Conservation (phyloP, 2,113 vertebrate genomes). For the Planiliza haematocheilus region DNA sequence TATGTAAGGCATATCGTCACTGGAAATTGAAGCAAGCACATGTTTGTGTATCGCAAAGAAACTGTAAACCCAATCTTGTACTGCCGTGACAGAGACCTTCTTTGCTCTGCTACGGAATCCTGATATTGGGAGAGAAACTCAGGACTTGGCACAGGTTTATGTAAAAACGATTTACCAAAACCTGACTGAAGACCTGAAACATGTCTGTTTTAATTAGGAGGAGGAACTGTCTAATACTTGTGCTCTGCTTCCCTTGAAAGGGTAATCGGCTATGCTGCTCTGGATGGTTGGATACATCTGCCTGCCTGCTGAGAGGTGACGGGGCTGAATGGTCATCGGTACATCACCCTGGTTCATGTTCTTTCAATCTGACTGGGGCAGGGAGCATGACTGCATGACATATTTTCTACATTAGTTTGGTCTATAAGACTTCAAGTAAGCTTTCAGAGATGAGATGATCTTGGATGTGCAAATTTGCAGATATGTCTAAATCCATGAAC, state of each 20-base stretch:
- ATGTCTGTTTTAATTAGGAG: not conserved
- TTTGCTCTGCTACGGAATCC: conserved; percentile 76
- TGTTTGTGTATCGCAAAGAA: not conserved
- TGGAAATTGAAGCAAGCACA: too few relatives aligned
- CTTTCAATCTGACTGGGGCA: too few relatives aligned
- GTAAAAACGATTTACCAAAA: conserved; percentile 53
- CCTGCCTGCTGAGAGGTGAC: not conserved
- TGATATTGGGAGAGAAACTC: conserved; percentile 78
- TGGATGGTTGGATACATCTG: not conserved
- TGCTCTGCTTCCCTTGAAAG: not conserved
- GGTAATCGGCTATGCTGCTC: not conserved
- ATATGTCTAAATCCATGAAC: too few relatives aligned
- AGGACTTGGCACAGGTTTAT: conserved; percentile 83
- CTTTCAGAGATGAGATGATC: too few relatives aligned
- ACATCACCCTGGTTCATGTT: not conserved
- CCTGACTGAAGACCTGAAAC: conserved; percentile 84
- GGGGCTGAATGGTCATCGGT: too few relatives aligned
- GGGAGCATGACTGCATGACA: too few relatives aligned
- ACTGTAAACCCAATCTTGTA: conserved; percentile 78
- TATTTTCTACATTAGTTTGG: too few relatives aligned
- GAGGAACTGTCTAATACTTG: not conserved
- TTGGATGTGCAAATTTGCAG: too few relatives aligned
- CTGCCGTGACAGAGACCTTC: conserved; percentile 73
- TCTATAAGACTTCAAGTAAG: too few relatives aligned
- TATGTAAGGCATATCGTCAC: not conserved